phyloP scores from a whole-genome alignment of 2,113 vertebrate genomes.

The Caracal caracal region DNA sequence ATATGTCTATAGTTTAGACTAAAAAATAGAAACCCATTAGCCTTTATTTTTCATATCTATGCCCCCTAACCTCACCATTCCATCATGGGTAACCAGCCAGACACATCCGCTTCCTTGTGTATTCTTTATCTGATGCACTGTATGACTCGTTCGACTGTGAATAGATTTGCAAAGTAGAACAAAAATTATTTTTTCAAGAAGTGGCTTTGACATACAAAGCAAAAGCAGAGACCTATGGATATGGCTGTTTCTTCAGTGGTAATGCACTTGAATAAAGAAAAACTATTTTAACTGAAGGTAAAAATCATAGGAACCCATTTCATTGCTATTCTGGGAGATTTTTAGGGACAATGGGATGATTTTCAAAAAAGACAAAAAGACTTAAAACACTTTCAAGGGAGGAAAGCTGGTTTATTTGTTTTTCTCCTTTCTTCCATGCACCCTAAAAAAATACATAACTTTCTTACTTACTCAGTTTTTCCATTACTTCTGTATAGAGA shows the following conservation, averaged over 20 bases:
- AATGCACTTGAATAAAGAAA: not conserved
- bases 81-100: not conserved
- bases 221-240: not conserved
- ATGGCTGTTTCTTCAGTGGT: not conserved
- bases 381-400: not conserved
- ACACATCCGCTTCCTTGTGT: not conserved
- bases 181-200: not conserved
- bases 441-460: not conserved
- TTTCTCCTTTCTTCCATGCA: not conserved
- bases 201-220: not conserved
- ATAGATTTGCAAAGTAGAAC: not conserved
- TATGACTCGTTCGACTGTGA: not conserved
- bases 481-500: not conserved
- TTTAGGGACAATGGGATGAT: not conserved
- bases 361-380: not conserved
- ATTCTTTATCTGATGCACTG: not conserved
- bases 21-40: not conserved
- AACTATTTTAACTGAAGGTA: not conserved
- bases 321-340: not conserved
- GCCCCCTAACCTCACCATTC: not conserved
- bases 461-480: not conserved
- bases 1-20: not conserved
- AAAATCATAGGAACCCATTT: not conserved
- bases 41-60: not conserved
- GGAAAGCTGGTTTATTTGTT: not conserved